These are phyloP conservation scores for Brachionus rubens DNA, from an alignment of 1,140 invertebrate species.

Conservation along the genomic window DNA sequence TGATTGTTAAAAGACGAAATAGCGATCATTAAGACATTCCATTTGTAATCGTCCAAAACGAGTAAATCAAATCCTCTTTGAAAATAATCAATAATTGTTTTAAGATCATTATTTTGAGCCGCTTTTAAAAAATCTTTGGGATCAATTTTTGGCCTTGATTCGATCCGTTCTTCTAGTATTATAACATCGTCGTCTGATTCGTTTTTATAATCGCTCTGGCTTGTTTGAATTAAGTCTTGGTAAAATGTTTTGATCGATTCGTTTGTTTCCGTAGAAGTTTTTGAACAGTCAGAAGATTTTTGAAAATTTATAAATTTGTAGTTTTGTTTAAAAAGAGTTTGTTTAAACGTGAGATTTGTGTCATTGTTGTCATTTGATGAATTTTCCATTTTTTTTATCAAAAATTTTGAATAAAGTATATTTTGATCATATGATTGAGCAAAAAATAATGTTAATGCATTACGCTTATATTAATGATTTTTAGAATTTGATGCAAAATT, in stretches of 20 bases:
- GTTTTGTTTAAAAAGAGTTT: slow-evolving; percentile 2
- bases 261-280: not conserved
- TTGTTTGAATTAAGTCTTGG: slow-evolving; percentile 7
- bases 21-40: slow-evolving; percentile 36
- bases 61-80: not conserved
- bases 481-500: too few species aligned
- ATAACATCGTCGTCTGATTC: not conserved
- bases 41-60: not conserved
- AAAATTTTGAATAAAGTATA: too few species aligned
- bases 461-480: too few species aligned
- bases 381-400: not conserved
- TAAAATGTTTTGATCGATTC: slow-evolving; percentile 4
- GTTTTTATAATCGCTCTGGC: not conserved
- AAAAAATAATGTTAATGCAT: too few species aligned
- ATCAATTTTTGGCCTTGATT: not conserved
- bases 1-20: slow-evolving; percentile 1
- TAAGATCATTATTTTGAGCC: not conserved
- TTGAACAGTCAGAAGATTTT: not conserved
- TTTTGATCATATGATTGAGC: not conserved
- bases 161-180: not conserved
- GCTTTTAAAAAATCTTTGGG: slow-evolving; percentile 9
- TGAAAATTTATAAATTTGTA: slow-evolving; percentile 35
- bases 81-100: not conserved
- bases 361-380: not conserved
- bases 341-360: not conserved